These are phyloP conservation scores for Lissonota sp. DNA, from an alignment of 2,888 invertebrate genomes.

Conservation along the genomic window DNA sequence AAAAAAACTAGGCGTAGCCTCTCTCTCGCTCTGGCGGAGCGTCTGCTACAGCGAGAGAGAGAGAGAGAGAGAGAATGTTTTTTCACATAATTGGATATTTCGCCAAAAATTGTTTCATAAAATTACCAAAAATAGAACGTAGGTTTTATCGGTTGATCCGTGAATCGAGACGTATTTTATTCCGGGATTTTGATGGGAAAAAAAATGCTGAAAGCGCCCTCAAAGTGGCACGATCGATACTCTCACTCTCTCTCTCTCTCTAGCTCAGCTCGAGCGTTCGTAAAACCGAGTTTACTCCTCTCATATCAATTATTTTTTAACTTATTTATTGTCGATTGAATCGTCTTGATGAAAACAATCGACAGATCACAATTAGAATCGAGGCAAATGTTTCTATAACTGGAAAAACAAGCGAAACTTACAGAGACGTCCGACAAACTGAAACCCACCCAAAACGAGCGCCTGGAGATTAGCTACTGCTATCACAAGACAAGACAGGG, in stretches of 20 bases:
- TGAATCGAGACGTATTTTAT: slow-evolving; percentile 53
- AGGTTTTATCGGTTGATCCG: too few species aligned
- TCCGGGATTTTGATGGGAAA: slow-evolving; percentile 30
- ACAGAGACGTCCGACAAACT: slow-evolving; percentile 70
- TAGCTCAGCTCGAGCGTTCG: too few species aligned
- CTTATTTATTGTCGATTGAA: too few species aligned
- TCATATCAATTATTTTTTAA: too few species aligned
- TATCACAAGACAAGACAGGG: slow-evolving; percentile 83
- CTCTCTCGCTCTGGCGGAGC: slow-evolving; percentile 59
- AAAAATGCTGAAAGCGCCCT: slow-evolving; percentile 73
- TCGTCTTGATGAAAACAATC: not conserved
- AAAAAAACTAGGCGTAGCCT: slow-evolving; percentile 82
- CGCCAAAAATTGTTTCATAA: not conserved
- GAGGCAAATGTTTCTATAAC: not conserved
- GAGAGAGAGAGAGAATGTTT: slow-evolving; percentile 2
- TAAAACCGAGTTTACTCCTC: too few species aligned
- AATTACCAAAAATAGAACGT: too few species aligned
- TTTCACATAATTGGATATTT: not conserved
- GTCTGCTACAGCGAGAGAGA: slow-evolving; percentile 67
- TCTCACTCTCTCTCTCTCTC: too few species aligned
- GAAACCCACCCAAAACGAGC: slow-evolving; percentile 74
- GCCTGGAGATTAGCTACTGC: slow-evolving; percentile 73
- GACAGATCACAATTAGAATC: not conserved
- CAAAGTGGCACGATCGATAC: slow-evolving; percentile 76
- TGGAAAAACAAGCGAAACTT: slow-evolving; percentile 64